Evolutionary conservation across 2,797 vertebrate genomes (phyloP).

Genomic region (Anabacerthia variegaticeps): DNA sequence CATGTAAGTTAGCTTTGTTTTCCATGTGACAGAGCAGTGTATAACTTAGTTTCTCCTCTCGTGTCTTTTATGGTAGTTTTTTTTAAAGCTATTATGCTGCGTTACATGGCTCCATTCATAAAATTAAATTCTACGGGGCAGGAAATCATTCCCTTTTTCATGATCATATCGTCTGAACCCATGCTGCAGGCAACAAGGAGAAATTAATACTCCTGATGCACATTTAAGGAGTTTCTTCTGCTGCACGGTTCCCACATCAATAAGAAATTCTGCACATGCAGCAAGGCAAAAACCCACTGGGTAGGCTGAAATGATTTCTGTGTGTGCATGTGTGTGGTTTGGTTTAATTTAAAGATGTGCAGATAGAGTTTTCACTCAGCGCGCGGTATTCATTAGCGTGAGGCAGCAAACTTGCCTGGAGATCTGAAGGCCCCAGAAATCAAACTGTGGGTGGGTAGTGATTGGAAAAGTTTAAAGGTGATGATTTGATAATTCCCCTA

Average conservation of each 20-base stretch:
- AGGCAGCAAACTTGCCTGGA: constrained; percentile 51
- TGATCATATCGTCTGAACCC: neutral
- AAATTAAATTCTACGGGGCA: constrained; percentile 15
- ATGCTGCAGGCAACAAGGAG: constrained; percentile 50
- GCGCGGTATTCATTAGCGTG: constrained; percentile 3
- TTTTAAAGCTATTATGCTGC: neutral
- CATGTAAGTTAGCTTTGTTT: constrained; percentile 30
- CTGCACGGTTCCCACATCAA: constrained; percentile 47
- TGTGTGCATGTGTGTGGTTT: constrained; percentile 26
- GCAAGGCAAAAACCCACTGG: constrained; percentile 29
- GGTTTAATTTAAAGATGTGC: constrained; percentile 59
- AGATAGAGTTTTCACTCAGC: constrained; percentile 64
- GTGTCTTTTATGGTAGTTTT: neutral
- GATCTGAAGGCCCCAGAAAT: constrained; percentile 55
- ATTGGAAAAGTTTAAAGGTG: constrained; percentile 64
- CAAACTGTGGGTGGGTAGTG: constrained; percentile 42
- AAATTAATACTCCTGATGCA: constrained; percentile 50
- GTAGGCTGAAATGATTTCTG: constrained; percentile 43
- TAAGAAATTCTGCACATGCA: neutral
- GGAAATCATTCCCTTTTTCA: constrained; percentile 44
- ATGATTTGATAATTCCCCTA: constrained; percentile 60
- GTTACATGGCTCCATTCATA: constrained; percentile 46
- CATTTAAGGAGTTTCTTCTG: constrained; percentile 63
- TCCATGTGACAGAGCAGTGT: neutral
- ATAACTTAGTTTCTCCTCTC: neutral